These are phyloP conservation scores for Paralichthys olivaceus DNA, from an alignment of 2,113 vertebrate species.

Conservation along the genomic window DNA sequence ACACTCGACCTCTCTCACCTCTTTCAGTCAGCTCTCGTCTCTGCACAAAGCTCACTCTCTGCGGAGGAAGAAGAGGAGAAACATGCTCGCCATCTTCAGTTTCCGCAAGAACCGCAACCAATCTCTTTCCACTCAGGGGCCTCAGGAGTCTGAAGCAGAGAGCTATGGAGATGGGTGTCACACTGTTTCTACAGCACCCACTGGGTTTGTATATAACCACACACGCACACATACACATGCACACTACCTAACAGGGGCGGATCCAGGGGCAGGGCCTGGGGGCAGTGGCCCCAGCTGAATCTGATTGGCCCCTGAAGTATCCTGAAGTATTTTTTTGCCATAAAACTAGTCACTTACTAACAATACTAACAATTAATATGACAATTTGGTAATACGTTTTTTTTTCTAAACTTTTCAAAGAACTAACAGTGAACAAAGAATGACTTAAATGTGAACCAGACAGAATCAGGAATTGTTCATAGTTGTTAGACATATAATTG, in stretches of 20 bases:
- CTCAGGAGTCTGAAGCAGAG: constrained; percentile 65
- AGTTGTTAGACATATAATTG: background rate
- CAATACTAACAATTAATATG: no score
- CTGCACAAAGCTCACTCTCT: constrained; percentile 81
- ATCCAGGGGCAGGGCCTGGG: no score
- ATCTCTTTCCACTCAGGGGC: constrained; percentile 65
- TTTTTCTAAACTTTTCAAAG: no score
- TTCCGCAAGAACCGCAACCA: constrained; percentile 81
- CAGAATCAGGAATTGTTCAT: background rate
- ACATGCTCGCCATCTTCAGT: constrained; percentile 81
- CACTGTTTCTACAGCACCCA: constrained; percentile 72
- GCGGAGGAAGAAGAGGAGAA: constrained; percentile 81
- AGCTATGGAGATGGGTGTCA: constrained; percentile 72
- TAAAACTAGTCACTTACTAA: no score
- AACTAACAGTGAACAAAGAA: no score
- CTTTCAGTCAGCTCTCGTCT: constrained; percentile 76
- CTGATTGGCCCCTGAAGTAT: no score
- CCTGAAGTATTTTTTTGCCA: no score
- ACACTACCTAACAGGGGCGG: no score
- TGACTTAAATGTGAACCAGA: no score
- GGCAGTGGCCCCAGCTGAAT: no score
- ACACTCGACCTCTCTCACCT: constrained; percentile 39
- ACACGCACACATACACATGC: background rate
- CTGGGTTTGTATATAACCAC: constrained; percentile 59
- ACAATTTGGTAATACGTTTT: no score